These are phyloP conservation scores for Bilobella aurantiaca DNA, from an alignment of 1,140 invertebrate species.

Conservation along the genomic window DNA sequence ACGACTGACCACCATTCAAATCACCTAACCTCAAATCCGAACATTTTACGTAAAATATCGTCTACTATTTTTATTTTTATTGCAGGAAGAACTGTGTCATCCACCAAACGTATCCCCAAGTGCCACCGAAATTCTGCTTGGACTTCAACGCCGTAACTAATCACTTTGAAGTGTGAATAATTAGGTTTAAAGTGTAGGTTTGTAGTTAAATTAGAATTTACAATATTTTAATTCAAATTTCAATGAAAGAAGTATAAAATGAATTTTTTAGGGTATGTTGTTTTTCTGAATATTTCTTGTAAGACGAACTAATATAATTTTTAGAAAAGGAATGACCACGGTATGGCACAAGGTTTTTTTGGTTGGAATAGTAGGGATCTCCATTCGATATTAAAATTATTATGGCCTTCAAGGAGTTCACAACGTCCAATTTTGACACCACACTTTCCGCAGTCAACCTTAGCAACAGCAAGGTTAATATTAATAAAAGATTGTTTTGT, in stretches of 20 bases:
- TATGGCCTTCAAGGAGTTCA: neutral
- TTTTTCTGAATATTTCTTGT: neutral
- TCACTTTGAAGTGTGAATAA: neutral
- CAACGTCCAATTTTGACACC: slow-evolving; percentile 8
- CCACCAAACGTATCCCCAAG: slow-evolving; percentile 10
- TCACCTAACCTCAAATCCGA: too few relatives aligned
- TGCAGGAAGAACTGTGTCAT: slow-evolving; percentile 14
- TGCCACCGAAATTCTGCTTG: slow-evolving; percentile 20
- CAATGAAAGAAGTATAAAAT: neutral
- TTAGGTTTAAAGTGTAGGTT: neutral
- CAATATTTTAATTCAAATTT: neutral
- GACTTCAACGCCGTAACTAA: neutral
- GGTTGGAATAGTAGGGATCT: neutral
- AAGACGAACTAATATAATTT: too few relatives aligned
- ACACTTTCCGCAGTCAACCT: slow-evolving; percentile 21
- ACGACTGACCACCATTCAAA: too few relatives aligned
- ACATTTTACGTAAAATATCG: neutral
- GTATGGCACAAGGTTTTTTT: neutral
- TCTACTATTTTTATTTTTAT: neutral
- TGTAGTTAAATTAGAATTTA: slow-evolving; percentile 6
- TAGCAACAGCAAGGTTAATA: neutral
- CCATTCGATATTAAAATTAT: neutral
- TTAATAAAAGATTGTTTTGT: neutral
- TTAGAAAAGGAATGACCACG: slow-evolving; percentile 22
- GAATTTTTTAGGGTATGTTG: neutral